These are phyloP conservation scores for Psilopsiagon aurifrons DNA, from an alignment of 2,113 vertebrate species.

Conservation along the genomic window DNA sequence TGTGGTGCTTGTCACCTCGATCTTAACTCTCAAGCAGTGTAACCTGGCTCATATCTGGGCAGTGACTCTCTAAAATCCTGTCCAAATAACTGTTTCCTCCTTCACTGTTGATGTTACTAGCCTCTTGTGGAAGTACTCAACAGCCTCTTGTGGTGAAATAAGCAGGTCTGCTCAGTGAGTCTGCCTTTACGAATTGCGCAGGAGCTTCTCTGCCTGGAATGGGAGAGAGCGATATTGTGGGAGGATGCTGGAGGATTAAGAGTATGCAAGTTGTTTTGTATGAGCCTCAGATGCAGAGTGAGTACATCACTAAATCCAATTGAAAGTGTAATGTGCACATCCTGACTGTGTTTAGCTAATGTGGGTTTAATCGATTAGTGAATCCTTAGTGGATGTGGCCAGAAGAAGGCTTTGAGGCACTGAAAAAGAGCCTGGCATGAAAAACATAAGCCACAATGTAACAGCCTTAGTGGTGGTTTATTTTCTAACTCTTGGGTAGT, in stretches of 20 bases:
- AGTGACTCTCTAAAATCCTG: background rate
- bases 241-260: background rate
- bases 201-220: background rate
- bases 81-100: background rate
- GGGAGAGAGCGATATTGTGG: background rate
- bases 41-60: background rate
- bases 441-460: background rate
- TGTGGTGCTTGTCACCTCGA: accelerated
- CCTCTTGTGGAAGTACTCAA: background rate
- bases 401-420: constrained; percentile 30
- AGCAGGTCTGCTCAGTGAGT: background rate
- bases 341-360: background rate
- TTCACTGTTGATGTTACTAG: background rate
- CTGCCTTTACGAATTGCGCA: background rate
- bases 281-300: background rate
- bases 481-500: background rate
- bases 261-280: background rate
- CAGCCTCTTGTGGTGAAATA: background rate
- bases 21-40: background rate
- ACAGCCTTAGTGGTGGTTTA: background rate
- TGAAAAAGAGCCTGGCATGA: background rate
- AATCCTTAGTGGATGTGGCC: background rate
- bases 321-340: background rate
- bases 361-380: background rate
- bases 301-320: background rate